Percentiles rank a stretch among this genome's conserved stretches.
Conservation (phyloP, 1,140 invertebrate species). For the Drosophila nasuta region DNA sequence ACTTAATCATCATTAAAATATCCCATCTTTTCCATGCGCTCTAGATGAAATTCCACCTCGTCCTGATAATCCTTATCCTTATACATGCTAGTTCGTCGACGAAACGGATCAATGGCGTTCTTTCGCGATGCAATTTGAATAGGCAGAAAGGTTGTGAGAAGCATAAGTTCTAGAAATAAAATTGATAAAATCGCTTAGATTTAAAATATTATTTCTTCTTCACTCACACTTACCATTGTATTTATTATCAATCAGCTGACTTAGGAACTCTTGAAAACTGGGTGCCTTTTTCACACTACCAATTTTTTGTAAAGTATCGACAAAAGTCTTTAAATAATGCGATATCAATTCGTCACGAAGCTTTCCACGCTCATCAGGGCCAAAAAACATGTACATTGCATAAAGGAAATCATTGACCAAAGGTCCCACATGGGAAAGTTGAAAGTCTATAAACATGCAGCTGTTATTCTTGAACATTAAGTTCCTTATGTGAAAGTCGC, state of each 20-base stretch:
- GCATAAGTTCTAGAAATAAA: conserved; percentile 22
- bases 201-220: background rate
- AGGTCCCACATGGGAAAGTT: conserved; percentile 41
- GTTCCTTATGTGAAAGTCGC: conserved; percentile 53
- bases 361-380: conserved; percentile 26
- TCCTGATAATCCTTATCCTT: conserved; percentile 34
- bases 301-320: conserved; percentile 33
- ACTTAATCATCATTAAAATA: conserved; percentile 11
- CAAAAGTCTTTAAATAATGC: conserved; percentile 37
- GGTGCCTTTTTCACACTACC: conserved; percentile 21
- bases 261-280: conserved; percentile 26
- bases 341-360: conserved; percentile 33
- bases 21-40: conserved; percentile 4
- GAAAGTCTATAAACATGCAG: conserved; percentile 52
- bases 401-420: conserved; percentile 51
- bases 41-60: conserved; percentile 26
- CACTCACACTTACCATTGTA: conserved; percentile 11
- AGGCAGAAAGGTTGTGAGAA: conserved; percentile 34
- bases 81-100: conserved; percentile 30
- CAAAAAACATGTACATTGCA: conserved; percentile 51
- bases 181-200: background rate
- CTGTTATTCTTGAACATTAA: conserved; percentile 49
- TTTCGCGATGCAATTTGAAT: conserved; percentile 29
- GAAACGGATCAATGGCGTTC: conserved; percentile 28
- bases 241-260: conserved; percentile 28